Percentiles rank a stretch among this genome's conserved stretches.
Conservation (phyloP, 2,888 invertebrate genomes). For the Melangyna quadrimaculata region DNA sequence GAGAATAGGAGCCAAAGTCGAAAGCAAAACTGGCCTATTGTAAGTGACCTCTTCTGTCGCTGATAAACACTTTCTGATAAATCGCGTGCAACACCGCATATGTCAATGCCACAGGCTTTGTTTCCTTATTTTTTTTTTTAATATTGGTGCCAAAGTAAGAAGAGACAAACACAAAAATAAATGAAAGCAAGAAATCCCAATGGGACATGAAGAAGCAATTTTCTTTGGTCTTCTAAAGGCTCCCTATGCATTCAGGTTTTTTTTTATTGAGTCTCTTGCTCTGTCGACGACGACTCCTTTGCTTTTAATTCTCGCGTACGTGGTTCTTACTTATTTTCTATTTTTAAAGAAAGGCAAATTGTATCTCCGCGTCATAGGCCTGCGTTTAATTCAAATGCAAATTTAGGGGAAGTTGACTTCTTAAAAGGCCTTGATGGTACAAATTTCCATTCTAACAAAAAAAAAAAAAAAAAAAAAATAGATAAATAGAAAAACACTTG, state of each 20-base stretch:
- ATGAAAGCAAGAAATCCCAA: neutral
- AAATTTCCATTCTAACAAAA: neutral
- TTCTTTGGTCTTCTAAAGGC: neutral
- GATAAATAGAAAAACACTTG: neutral
- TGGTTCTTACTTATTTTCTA: neutral
- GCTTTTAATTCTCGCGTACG: neutral
- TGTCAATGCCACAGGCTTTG: slow-evolving; percentile 55
- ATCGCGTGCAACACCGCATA: slow-evolving; percentile 58
- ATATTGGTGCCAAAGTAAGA: slow-evolving; percentile 16
- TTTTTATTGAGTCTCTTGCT: slow-evolving; percentile 1
- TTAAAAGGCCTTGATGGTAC: slow-evolving; percentile 27
- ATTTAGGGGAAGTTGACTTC: slow-evolving; percentile 34
- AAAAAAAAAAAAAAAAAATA: neutral
- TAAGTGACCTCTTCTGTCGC: slow-evolving; percentile 45
- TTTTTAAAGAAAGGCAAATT: neutral
- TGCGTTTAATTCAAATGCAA: slow-evolving; percentile 31
- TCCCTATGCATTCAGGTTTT: slow-evolving; percentile 19
- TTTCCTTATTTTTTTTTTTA: slow-evolving; percentile 19
- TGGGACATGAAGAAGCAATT: neutral
- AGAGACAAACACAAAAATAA: neutral
- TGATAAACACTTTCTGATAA: slow-evolving; percentile 52
- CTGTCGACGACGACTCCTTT: neutral
- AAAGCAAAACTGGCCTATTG: neutral
- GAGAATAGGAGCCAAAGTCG: neutral
- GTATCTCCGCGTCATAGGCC: neutral